Percentiles rank a stretch among this genome's conserved stretches.
These are phyloP conservation scores for Euschistus heros DNA, from an alignment of 1,140 invertebrate genomes.

Conservation along the genomic window DNA sequence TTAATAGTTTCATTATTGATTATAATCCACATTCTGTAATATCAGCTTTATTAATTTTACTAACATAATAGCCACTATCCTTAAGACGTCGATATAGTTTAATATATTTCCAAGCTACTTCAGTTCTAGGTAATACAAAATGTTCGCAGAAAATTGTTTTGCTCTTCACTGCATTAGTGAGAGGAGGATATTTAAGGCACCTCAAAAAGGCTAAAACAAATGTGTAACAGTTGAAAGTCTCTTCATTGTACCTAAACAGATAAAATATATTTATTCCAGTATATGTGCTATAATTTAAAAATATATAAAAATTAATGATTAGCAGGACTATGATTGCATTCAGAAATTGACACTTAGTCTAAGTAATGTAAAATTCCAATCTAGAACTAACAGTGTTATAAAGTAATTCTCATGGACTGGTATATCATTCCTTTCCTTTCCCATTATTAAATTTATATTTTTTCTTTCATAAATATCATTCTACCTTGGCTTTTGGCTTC, in stretches of 20 bases:
- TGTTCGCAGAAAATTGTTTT: conserved; percentile 59
- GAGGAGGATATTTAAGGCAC: conserved; percentile 47
- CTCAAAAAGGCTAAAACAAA: conserved; percentile 64
- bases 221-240: conserved; percentile 64
- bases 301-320: no score
- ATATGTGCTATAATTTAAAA: no score
- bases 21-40: background rate
- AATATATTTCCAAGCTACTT: conserved; percentile 68
- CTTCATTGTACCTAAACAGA: conserved; percentile 50
- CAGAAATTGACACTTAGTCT: no score
- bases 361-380: no score
- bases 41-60: background rate
- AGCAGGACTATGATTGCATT: no score
- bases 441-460: no score
- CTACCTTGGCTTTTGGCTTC: no score
- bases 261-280: no score
- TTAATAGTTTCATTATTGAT: no score
- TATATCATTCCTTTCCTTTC: no score
- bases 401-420: no score
- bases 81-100: conserved; percentile 56
- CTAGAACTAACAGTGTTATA: background rate
- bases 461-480: no score
- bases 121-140: conserved; percentile 62
- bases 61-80: conserved; percentile 30
- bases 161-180: conserved; percentile 50